Evolutionary conservation across 2,113 vertebrate genomes (phyloP), one percentile per base, ranked within the genome.

Genomic region (Petrocephalus zakoni): DNA sequence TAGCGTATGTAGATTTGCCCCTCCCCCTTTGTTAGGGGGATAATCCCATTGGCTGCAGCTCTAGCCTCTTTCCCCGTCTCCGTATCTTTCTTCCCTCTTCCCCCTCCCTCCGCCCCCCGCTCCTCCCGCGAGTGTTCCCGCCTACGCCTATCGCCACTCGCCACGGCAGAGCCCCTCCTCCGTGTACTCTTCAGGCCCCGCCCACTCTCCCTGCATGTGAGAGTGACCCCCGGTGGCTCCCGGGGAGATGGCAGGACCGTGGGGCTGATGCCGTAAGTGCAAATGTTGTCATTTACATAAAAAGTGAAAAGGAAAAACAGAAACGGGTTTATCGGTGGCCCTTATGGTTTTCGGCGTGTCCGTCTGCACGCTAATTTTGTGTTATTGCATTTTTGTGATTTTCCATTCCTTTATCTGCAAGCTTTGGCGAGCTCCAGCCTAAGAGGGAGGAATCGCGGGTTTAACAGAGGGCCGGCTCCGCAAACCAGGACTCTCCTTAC

Each of bases 261-360:
- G 3, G 47, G 11, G 19, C 25, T 19, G 49, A 29, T 17, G 86
- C 58, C n/a, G 52, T 90, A 56, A 29, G 46, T 72, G 88, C 56
- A 88, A 87, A 64, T 88, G 61, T 83, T 29, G 47, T 72, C 51
- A 46, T 7, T 88, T 72, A 25, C 85, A 22, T 84, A 53, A 89
- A 81, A 42, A 42, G 42, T 3, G 42, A 42, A 42, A 42, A 42
- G 42, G 25, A 58, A 15, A 58, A 58, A 19, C 55, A 49, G 84
- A 75, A 22, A 25, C 55, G 68, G 55, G 47, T 53, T 51, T 51
- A 86, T 84, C 87, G 58, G 87, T 2, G 34, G 88, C 90, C 90
- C 93, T 42, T 93, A 91, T 93, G 93, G 93, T 93, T 90, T 89
- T 89, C 90, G 91, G 90, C 89, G 91, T 89, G 92, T 92, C 93